Base-by-base conservation (phyloP, 2,888 invertebrate species). In the Synanthedon myopaeformis region DNA sequence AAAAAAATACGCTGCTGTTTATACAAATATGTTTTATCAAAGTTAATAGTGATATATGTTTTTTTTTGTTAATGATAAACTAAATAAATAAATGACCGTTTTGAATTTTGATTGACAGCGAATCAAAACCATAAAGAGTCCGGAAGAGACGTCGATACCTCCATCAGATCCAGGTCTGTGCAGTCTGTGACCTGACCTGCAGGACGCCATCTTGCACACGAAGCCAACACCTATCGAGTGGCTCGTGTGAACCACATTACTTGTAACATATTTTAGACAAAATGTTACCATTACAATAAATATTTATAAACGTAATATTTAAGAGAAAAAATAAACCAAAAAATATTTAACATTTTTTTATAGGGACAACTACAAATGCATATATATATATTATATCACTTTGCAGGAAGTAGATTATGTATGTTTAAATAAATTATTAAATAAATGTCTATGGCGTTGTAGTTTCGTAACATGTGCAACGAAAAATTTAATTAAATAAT, bases 151-250 rank as follows among this genome's bases (percentile, higher is more conserved):
- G 1, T 58, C 87, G 42, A 74, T 82, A 65, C 85, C 84, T 14
- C 79, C 83, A 1, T 55, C 76, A 11, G 86, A 84, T 55, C 59
- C 80, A 1, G 70, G 76, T 0, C 64, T 81, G 0, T 84, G 74
- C 74, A 80, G 67, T 61, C 87, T 87, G 87, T 87, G 87, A 87
- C 87, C 81, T 66, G 67, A 70, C 55, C 59, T 58, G 55, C 54
- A 17, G 35, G 49, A 17, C 14, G 52, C 6, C 41, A 23, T 51
- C n/a, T 59, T 65, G 53, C 64, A 62, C 51, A 62, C 63, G 17
- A 79, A 79, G 57, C 76, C 79, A 28, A 70, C 73, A 2, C 59
- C 74, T 23, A 62, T 84, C 28, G 87, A 88, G 68, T 88, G 88
- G 88, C 81, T 88, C 13, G 88, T 88, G 4, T 88, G 66, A 35